Evolutionary conservation across 2,113 vertebrate species (phyloP).

Genomic region (Plectropomus leopardus): DNA sequence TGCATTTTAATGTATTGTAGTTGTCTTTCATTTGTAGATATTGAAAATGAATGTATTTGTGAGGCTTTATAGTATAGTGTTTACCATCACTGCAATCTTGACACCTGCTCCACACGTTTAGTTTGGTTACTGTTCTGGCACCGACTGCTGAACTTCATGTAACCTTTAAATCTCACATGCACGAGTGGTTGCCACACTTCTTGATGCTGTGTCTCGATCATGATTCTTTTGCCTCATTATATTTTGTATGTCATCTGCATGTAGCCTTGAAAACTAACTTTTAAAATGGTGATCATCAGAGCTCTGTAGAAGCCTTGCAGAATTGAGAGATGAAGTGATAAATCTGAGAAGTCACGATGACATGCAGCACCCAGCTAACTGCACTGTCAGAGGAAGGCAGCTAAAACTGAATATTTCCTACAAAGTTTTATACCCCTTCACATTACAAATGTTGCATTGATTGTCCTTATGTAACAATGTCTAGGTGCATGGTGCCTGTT

Average conservation of each 20-base stretch:
- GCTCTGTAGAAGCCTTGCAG: background rate
- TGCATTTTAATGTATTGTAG: background rate
- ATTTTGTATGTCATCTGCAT: background rate
- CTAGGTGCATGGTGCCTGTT: background rate
- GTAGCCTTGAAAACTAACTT: no score
- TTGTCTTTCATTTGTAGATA: background rate
- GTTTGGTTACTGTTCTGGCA: background rate
- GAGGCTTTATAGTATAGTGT: no score
- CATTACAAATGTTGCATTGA: no score
- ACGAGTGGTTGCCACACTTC: background rate
- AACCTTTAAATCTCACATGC: background rate
- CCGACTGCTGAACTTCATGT: background rate
- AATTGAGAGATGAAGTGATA: background rate
- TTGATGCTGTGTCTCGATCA: background rate
- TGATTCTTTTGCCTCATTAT: background rate
- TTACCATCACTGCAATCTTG: background rate
- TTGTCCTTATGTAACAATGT: background rate
- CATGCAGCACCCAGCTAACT: background rate
- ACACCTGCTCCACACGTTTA: background rate
- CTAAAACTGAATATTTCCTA: background rate
- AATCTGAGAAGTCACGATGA: background rate
- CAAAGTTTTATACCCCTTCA: no score
- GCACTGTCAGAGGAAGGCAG: background rate
- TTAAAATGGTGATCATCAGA: no score
- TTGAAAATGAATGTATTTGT: no score